These are phyloP conservation scores for Microcebus lehilahytsara DNA, from an alignment of 2,113 vertebrate genomes.

Conservation along the genomic window DNA sequence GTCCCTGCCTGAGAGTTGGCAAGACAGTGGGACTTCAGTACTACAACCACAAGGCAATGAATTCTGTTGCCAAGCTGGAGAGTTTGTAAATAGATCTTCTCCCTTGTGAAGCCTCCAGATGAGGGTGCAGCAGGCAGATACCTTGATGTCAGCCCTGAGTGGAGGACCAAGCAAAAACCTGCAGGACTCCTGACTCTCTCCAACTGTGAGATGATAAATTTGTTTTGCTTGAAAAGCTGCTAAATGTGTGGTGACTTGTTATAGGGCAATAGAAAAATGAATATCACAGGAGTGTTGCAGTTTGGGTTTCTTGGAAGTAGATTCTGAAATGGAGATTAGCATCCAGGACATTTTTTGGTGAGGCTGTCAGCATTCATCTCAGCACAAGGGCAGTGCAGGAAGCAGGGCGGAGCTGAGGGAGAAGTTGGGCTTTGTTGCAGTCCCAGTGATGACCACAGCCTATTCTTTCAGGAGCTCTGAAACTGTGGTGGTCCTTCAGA, in stretches of 20 bases:
- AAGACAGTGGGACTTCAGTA: neutral
- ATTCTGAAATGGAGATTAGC: neutral
- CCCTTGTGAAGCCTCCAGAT: neutral
- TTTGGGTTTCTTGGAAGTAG: neutral
- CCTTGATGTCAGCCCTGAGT: no score
- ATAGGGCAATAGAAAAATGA: neutral
- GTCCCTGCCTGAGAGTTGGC: fast-evolving
- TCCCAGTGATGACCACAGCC: fast-evolving
- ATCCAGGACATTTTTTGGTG: neutral
- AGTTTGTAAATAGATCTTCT: neutral
- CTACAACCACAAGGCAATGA: neutral
- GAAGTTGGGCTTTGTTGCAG: neutral
- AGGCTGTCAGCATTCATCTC: neutral
- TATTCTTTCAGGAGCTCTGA: neutral
- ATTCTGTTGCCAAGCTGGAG: neutral
- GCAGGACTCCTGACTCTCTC: no score
- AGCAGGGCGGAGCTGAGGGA: neutral
- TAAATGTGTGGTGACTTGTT: neutral
- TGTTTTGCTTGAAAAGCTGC: neutral
- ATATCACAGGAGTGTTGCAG: neutral
- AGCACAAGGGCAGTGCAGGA: neutral
- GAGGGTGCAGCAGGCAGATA: fast-evolving
- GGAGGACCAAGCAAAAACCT: neutral
- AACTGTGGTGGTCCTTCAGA: neutral
- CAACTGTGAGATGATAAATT: neutral